phyloP scores from a whole-genome alignment of 2,888 invertebrate species.

The Alviniconcha strummeri region DNA sequence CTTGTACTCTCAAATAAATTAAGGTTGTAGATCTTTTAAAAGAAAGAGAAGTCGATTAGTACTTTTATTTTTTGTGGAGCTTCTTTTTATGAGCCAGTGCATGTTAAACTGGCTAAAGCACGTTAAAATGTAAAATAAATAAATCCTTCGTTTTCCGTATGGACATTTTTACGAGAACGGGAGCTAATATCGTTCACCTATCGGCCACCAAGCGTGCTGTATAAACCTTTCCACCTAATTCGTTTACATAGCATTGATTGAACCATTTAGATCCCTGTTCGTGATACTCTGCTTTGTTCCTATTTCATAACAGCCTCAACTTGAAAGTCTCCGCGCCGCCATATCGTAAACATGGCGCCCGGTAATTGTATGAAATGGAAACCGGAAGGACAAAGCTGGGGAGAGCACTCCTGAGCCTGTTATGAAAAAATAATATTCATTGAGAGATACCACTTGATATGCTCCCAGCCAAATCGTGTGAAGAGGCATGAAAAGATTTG shows the following conservation, averaged over 20 bases:
- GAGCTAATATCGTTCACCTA: too few species aligned
- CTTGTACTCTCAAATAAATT: too few species aligned
- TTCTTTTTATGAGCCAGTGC: too few species aligned
- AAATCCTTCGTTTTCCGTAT: too few species aligned
- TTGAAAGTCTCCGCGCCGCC: constrained; percentile 14
- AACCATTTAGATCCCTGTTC: constrained; percentile 12
- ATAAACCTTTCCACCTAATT: constrained; percentile 6
- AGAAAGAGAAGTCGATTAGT: too few species aligned
- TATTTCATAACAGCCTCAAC: constrained; percentile 9
- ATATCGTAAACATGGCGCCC: constrained; percentile 25
- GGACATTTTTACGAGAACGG: too few species aligned
- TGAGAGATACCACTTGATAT: constrained; percentile 23
- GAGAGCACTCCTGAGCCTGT: constrained; percentile 19
- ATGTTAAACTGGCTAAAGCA: too few species aligned
- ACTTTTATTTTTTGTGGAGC: too few species aligned
- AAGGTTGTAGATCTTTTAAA: too few species aligned
- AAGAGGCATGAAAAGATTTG: background rate
- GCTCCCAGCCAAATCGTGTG: background rate
- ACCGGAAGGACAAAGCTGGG: constrained; percentile 24
- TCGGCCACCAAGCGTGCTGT: background rate
- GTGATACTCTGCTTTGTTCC: constrained; percentile 24
- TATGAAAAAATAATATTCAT: constrained; percentile 36
- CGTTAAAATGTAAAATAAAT: too few species aligned
- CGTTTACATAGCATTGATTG: constrained; percentile 10
- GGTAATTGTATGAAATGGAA: constrained; percentile 27